Percentiles rank a stretch among this genome's conserved stretches.
These are phyloP conservation scores for Pteruthius melanotis DNA, from an alignment of 2,113 vertebrate genomes.

Conservation along the genomic window DNA sequence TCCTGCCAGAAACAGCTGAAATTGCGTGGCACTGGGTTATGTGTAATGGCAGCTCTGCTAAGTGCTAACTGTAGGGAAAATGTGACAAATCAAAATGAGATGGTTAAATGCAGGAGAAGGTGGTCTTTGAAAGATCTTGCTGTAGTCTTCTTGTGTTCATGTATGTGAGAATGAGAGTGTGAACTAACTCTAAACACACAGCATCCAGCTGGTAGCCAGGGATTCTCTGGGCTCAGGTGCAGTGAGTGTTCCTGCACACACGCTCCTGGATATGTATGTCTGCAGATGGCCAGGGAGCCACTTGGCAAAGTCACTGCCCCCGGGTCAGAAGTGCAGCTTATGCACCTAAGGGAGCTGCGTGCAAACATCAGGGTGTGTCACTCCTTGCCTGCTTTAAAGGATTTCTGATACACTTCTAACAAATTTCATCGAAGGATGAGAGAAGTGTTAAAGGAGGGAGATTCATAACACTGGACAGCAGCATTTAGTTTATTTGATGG, in stretches of 20 bases:
- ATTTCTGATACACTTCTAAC: neutral
- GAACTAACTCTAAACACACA: neutral
- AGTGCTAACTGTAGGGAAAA: neutral
- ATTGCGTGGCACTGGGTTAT: neutral
- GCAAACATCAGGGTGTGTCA: neutral
- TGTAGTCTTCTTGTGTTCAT: neutral
- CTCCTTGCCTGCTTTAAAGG: neutral
- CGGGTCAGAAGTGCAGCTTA: neutral
- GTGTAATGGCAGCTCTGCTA: neutral
- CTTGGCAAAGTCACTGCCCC: fast-evolving
- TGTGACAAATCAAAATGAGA: neutral
- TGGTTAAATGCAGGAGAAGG: neutral
- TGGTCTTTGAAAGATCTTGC: neutral
- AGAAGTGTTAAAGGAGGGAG: neutral
- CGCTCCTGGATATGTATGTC: neutral
- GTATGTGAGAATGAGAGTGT: neutral
- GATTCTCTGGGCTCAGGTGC: neutral
- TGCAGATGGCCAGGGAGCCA: neutral
- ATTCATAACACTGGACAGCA: neutral
- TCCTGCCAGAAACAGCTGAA: neutral
- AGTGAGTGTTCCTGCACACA: neutral
- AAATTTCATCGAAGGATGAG: neutral
- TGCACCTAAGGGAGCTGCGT: neutral
- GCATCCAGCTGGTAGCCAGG: neutral
- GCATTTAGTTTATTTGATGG: neutral